Evolutionary conservation across 1,140 invertebrate genomes (phyloP).

Genomic region (Platyscapa corneri): DNA sequence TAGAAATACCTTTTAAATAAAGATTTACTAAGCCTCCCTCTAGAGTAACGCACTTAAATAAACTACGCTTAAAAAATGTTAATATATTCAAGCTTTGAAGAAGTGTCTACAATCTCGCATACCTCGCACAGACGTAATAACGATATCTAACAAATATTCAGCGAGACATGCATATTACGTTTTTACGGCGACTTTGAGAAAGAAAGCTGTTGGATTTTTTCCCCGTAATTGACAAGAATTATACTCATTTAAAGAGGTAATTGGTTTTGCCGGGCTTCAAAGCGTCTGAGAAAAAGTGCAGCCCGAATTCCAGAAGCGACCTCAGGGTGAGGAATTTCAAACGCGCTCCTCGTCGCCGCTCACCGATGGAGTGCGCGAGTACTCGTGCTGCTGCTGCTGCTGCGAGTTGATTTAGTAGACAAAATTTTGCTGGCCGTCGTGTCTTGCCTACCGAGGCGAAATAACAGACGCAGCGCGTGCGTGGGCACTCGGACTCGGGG

Average conservation of each 20-base stretch:
- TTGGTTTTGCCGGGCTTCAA: slow-evolving; percentile 21
- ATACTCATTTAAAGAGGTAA: slow-evolving; percentile 20
- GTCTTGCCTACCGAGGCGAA: too few species aligned
- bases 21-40: background rate
- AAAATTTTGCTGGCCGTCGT: background rate
- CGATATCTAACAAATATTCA: slow-evolving; percentile 11
- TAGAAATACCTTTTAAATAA: background rate
- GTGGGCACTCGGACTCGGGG: too few species aligned
- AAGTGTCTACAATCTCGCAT: background rate
- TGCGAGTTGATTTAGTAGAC: slow-evolving; percentile 2
- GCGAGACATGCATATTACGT: slow-evolving; percentile 8
- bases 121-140: background rate
- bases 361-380: background rate
- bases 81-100: background rate
- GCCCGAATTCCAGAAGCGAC: slow-evolving; percentile 15
- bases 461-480: background rate
- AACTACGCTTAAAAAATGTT: background rate
- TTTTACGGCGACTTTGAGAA: slow-evolving; percentile 9
- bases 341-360: background rate
- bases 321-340: slow-evolving; percentile 7
- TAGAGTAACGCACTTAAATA: background rate
- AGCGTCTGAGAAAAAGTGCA: background rate
- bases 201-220: slow-evolving; percentile 14
- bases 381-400: background rate
- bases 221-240: slow-evolving; percentile 15